Evolutionary conservation across 2,888 invertebrate species (phyloP), one percentile per base, ranked within the genome.

Genomic region (Teleogryllus oceanicus): DNA sequence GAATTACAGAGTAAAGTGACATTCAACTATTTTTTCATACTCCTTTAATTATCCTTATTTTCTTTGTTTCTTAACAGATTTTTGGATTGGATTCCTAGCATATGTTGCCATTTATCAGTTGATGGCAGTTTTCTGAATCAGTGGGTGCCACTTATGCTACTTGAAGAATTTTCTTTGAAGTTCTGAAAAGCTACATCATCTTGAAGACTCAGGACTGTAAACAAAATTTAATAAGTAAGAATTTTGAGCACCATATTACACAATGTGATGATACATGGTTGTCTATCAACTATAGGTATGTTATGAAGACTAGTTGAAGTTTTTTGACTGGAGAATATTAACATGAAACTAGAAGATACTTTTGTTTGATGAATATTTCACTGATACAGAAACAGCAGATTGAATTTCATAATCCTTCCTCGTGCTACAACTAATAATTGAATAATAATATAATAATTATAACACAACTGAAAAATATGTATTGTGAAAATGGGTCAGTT

Each of bases 401-500:
- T 62, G 62, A 62, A 62, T 62, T 62, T 62, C n/a, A n/a, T n/a
- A 13, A 62, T 62, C 62, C 62, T 62, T 62, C 62, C 62, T 62
- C 11, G 62, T 62, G 62, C 62, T 62, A 62, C 13, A 18, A 62
- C 13, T 62, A 62, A 62, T 62, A 62, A 62, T 62, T 62, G 62
- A 62, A 62, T 62, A 62, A 18, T 62, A 62, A 62, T 62, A 62
- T 62, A 62, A 62, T 62, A n/a, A 62, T 37, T 62, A 62, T 62
- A 62, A 62, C 62, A 62, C 62, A 18, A 62, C 62, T 62, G 62
- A n/a, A 62, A 62, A 62, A 62, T 18, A 62, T 62, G 62, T 62
- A 62, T 62, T 62, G 62, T 62, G 62, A 62, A 62, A n/a, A 62
- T 62, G 62, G 62, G 62, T 62, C 62, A 62, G 62, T 62, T 62